Conservation (phyloP, 2,797 vertebrate genomes). For the Tragopan temminckii region DNA sequence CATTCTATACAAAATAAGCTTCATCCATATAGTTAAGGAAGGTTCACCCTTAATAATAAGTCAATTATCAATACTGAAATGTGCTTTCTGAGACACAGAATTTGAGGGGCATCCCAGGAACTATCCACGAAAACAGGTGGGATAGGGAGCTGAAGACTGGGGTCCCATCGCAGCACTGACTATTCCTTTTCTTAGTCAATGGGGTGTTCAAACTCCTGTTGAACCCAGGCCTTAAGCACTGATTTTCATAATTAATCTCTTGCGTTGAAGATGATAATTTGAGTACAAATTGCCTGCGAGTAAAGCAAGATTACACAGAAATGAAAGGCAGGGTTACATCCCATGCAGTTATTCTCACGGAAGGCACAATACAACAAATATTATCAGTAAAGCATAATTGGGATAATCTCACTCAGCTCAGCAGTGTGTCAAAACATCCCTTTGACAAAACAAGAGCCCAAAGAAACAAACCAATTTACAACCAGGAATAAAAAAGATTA, state of each 20-base stretch:
- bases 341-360: not conserved
- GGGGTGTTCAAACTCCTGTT: not conserved
- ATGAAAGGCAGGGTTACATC: conserved; percentile 41
- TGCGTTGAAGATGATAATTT: not conserved
- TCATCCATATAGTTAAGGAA: not conserved
- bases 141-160: not conserved
- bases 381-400: conserved; percentile 27
- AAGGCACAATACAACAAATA: conserved; percentile 29
- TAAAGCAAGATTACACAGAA: conserved; percentile 36
- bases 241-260: not conserved
- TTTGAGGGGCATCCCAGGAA: not conserved
- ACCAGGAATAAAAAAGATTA: conserved; percentile 58
- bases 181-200: not conserved
- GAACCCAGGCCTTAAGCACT: not conserved
- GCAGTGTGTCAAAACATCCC: conserved; percentile 42
- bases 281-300: not conserved
- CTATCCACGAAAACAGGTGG: not conserved
- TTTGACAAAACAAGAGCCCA: conserved; percentile 65
- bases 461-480: conserved; percentile 70
- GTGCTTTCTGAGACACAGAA: not conserved
- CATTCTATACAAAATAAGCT: not conserved
- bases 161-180: not conserved
- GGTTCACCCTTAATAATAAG: not conserved
- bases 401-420: conserved; percentile 55
- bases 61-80: not conserved